Evolutionary conservation across 1,140 invertebrate species (phyloP).

Genomic region (Liolophura sinensis): DNA sequence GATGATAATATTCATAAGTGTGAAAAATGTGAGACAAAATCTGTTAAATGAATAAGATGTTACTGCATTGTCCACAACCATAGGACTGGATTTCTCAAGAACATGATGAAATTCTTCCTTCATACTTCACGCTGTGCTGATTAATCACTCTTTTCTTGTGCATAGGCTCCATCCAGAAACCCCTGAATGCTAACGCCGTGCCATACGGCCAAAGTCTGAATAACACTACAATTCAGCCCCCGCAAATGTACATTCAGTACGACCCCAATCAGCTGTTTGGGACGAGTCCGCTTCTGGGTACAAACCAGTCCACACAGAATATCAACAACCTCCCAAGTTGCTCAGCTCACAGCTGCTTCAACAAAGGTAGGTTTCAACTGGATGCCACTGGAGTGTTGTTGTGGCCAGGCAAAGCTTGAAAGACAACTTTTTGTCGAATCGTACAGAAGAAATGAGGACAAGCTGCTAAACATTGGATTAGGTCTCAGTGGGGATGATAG

Average conservation of each 20-base stretch:
- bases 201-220: slow-evolving; percentile 69
- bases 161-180: slow-evolving; percentile 21
- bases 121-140: no score
- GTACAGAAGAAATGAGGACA: no score
- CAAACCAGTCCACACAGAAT: slow-evolving; percentile 46
- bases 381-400: not conserved
- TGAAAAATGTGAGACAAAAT: no score
- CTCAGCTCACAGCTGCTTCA: slow-evolving; percentile 68
- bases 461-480: no score
- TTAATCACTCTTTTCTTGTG: not conserved
- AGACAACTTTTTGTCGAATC: no score
- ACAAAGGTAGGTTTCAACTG: slow-evolving; percentile 35
- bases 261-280: slow-evolving; percentile 46
- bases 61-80: no score
- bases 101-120: no score
- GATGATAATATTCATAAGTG: no score
- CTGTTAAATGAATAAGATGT: no score
- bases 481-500: no score
- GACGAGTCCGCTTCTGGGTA: slow-evolving; percentile 45
- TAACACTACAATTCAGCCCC: slow-evolving; percentile 56
- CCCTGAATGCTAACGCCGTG: slow-evolving; percentile 59
- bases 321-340: slow-evolving; percentile 60
- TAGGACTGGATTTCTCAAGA: no score
- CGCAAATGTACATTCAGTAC: slow-evolving; percentile 43
- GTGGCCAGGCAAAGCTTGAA: not conserved